Evolutionary conservation across 2,797 vertebrate genomes (phyloP).

Genomic region (Thaleichthys pacificus): DNA sequence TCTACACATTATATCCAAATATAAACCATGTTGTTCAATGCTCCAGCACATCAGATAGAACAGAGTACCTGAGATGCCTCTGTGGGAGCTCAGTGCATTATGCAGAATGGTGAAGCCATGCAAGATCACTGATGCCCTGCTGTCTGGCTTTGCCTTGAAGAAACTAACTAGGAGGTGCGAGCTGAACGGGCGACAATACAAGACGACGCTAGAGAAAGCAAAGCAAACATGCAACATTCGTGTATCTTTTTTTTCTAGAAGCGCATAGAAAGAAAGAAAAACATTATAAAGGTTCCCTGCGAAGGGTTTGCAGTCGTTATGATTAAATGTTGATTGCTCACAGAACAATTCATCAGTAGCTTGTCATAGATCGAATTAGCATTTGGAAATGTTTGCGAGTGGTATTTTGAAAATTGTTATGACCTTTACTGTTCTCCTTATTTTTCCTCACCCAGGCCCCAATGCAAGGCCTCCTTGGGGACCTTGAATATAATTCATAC

Average conservation of each 20-base stretch:
- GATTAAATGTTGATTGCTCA: constrained; percentile 17
- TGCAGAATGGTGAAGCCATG: not conserved
- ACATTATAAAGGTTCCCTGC: constrained; percentile 7
- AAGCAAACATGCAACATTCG: not conserved
- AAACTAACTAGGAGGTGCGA: not conserved
- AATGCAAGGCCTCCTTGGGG: constrained; percentile 13
- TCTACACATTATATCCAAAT: not conserved
- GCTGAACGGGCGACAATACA: not conserved
- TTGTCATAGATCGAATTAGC: constrained; percentile 23
- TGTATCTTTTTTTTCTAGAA: not conserved
- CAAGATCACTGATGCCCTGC: not conserved
- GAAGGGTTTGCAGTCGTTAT: constrained; percentile 8
- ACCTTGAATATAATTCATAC: constrained; percentile 18
- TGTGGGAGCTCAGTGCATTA: not conserved
- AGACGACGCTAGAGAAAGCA: not conserved
- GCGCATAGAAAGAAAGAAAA: not conserved
- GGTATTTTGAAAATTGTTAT: constrained; percentile 17
- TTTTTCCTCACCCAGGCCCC: constrained; percentile 26
- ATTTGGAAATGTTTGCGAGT: constrained; percentile 15
- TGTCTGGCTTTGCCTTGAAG: not conserved
- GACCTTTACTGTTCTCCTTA: constrained; percentile 41
- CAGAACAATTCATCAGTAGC: constrained; percentile 29
- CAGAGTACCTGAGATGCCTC: not conserved
- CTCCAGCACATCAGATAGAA: not conserved
- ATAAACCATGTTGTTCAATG: not conserved